Evolutionary conservation across 2,797 vertebrate genomes (phyloP).

Genomic region (Limosa lapponica): DNA sequence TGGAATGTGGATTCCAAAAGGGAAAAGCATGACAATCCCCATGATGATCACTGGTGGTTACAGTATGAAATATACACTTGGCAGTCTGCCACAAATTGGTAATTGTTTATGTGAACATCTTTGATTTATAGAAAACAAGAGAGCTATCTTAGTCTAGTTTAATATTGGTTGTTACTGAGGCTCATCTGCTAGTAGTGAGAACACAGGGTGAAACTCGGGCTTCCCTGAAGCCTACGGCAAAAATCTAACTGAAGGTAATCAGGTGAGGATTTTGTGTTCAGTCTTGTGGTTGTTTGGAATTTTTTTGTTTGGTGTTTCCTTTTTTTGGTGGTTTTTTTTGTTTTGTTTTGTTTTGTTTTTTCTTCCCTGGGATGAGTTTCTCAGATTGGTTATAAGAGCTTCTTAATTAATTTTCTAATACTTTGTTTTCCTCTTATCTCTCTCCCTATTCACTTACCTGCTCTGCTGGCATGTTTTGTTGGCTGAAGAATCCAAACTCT

Average conservation of each 20-base stretch:
- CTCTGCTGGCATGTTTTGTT: not conserved
- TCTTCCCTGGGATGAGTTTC: not conserved
- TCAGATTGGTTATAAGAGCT: not conserved
- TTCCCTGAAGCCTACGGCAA: not conserved
- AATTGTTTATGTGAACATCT: constrained; percentile 49
- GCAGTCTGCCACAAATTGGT: constrained; percentile 33
- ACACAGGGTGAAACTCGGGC: not conserved
- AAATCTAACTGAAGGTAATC: not conserved
- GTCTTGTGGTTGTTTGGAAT: not conserved
- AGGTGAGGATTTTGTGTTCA: not conserved
- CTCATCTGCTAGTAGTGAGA: not conserved
- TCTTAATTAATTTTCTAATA: not conserved
- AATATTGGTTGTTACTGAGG: not conserved
- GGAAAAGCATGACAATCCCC: constrained; percentile 41
- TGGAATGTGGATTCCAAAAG: constrained; percentile 40
- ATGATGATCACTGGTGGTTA: constrained; percentile 30
- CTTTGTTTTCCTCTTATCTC: not conserved
- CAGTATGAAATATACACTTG: constrained; percentile 40
- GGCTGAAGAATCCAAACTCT: not conserved
- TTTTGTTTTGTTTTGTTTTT: rapidly evolving
- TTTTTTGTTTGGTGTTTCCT: not conserved
- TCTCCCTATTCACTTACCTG: not conserved
- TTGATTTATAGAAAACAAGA: constrained; percentile 49
- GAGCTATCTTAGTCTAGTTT: not conserved
- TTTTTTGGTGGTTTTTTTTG: not conserved